Base-by-base conservation (phyloP, 2,888 invertebrate genomes). In the Galerucella nymphaeae region DNA sequence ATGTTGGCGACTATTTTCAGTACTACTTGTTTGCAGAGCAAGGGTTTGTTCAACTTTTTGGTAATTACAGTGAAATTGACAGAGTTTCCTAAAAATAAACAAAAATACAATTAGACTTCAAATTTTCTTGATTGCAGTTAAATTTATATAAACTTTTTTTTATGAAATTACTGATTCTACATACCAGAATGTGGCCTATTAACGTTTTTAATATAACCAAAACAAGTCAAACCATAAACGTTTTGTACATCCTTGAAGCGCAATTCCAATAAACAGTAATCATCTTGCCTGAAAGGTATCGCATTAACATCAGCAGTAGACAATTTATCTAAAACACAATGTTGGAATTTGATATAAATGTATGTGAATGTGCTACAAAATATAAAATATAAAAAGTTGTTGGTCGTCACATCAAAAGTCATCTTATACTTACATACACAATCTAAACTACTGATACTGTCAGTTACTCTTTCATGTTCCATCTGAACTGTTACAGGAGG, bases 1-100 rank as follows among this genome's bases (percentile, higher is more conserved):
- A 89, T 79, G 73, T 87, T 86, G 10, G 82, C 81, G 4, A 87
- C 79, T 11, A 83, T 79, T 77, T 85, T 81, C 1, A 87, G 80
- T 23, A 82, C 78, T 18, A 84, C 73, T 70, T 80, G 79, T 38
- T 79, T 73, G 41, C 71, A 41, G 38, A 74, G 66, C 64, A 80
- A 38, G 53, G 72, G 53, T 20, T 69, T 75, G 13, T 67, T 68
- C 13, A 73, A 74, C 62, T 76, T 69, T 38, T 68, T 75, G 6
- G 71, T 75, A 3, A 79, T 14, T 55, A 82, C 11, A 30, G 76
- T 80, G 42, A 81, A 76, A 65, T 71, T 71, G 18, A 77, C 58
- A 10, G 20, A 57, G 18, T 38, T 50, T n/a, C 58, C 73, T 73
- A n/a, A 38, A 70, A 70, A n/a, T 55, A 30, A 58, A 45, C 16